Conservation (phyloP, 35 echinoderm and acorn worm species). For the Apostichopus californicus region DNA sequence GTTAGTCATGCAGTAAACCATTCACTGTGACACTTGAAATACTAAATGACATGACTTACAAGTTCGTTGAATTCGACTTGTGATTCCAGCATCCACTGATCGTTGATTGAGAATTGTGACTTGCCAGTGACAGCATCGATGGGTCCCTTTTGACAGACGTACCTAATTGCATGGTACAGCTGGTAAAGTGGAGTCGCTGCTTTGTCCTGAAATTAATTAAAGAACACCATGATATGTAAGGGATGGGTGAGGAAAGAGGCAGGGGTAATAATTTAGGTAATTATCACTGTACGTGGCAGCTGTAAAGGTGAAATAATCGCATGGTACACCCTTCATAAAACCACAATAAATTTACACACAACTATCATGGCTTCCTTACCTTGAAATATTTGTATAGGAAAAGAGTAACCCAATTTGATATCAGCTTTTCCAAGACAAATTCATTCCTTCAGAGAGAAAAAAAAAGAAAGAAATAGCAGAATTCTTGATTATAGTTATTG, state of each 20-base stretch:
- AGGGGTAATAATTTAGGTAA: too few species aligned
- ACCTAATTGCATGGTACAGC: constrained; percentile 63
- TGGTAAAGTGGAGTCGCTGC: constrained; percentile 32
- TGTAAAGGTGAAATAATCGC: too few species aligned
- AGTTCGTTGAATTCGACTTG: constrained; percentile 45
- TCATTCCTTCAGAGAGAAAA: constrained; percentile 19
- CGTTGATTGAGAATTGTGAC: constrained; percentile 62
- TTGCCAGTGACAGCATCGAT: constrained; percentile 69
- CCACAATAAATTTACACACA: too few species aligned
- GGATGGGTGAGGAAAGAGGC: too few species aligned
- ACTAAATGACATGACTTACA: not conserved
- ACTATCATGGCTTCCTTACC: not conserved
- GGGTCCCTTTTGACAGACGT: constrained; percentile 69
- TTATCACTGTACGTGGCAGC: too few species aligned
- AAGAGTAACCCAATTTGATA: constrained; percentile 32
- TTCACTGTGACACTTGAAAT: too few species aligned
- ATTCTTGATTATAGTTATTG: not conserved
- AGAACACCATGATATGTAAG: too few species aligned
- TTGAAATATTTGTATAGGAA: constrained; percentile 21
- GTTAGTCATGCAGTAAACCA: too few species aligned
- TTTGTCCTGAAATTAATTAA: constrained; percentile 17
- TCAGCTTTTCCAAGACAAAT: not conserved
- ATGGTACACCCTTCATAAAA: too few species aligned
- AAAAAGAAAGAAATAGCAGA: not conserved
- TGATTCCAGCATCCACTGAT: constrained; percentile 50